Conservation (phyloP, 1,140 invertebrate species). For the Kradibia gibbosae region DNA sequence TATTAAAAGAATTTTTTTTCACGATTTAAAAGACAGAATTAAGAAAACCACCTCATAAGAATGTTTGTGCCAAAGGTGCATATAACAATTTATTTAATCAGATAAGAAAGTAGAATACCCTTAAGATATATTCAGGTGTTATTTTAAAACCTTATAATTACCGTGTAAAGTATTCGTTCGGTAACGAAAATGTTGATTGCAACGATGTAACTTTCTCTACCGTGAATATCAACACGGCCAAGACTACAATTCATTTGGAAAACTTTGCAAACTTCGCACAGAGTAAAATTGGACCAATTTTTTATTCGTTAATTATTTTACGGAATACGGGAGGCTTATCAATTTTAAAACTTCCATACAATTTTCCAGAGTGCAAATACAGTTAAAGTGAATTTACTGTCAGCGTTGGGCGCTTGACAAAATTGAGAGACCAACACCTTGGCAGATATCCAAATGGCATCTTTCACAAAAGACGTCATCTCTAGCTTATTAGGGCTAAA, state of each 20-base stretch:
- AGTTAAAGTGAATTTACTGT: not conserved
- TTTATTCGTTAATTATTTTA: not conserved
- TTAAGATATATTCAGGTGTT: not conserved
- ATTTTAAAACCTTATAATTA: conserved; percentile 14
- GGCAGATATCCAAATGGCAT: conserved; percentile 29
- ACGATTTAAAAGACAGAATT: conserved; percentile 55
- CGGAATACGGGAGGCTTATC: not conserved
- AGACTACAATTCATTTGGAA: not conserved
- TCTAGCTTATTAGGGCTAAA: conserved; percentile 40
- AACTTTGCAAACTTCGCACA: not conserved
- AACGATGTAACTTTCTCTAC: not conserved
- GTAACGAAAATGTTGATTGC: not conserved
- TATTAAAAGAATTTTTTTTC: conserved; percentile 28
- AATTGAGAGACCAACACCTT: conserved; percentile 27
- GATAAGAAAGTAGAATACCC: not conserved
- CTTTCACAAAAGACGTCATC: conserved; percentile 39
- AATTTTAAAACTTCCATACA: not conserved
- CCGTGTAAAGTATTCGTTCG: not conserved
- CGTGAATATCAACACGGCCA: not conserved
- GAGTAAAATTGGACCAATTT: not conserved
- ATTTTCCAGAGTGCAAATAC: conserved; percentile 31
- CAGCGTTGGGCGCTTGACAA: not conserved
- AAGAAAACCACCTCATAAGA: not conserved
- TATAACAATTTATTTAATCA: conserved; percentile 1
- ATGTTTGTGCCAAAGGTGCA: not conserved